Percentiles rank a stretch among this genome's conserved stretches.
Evolutionary conservation across 2,797 vertebrate genomes (phyloP).

Genomic region (Takifugu ocellatus): DNA sequence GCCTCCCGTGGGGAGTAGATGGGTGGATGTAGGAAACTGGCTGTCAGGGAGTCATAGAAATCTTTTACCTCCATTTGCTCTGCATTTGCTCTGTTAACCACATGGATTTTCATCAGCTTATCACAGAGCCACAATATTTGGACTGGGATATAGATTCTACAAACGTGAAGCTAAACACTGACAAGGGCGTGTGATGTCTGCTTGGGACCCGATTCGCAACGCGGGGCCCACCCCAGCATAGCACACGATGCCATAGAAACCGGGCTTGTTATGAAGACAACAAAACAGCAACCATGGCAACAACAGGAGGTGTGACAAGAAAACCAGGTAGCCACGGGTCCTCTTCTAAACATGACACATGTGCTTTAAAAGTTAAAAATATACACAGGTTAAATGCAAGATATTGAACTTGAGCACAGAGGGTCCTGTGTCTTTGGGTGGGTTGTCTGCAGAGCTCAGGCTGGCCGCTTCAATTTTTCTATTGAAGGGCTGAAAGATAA

Average conservation of each 20-base stretch:
- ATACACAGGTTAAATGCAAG: constrained; percentile 42
- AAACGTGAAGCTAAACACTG: constrained; percentile 44
- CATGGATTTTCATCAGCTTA: no score
- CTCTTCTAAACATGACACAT: constrained; percentile 57
- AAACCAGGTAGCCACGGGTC: constrained; percentile 53
- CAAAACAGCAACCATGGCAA: constrained; percentile 67
- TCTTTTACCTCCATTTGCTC: constrained; percentile 6
- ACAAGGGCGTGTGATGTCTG: constrained; percentile 68
- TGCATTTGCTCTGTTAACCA: constrained; percentile 9
- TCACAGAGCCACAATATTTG: constrained; percentile 21
- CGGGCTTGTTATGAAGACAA: constrained; percentile 71
- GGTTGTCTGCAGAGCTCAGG: constrained; percentile 8
- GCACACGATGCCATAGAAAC: constrained; percentile 51
- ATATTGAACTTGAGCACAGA: constrained; percentile 43
- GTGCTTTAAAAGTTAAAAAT: constrained; percentile 55
- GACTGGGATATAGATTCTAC: constrained; percentile 51
- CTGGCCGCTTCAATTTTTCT: constrained; percentile 50
- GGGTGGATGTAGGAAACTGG: no score
- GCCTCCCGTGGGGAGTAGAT: no score
- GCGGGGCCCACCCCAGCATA: constrained; percentile 14
- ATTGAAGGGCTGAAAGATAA: constrained; percentile 64
- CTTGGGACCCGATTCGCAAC: constrained; percentile 37
- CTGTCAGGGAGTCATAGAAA: background rate
- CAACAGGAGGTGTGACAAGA: constrained; percentile 52
- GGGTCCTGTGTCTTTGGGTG: constrained; percentile 25